Conservation (phyloP, 2,888 invertebrate species). For the Ptilodon capucinus region DNA sequence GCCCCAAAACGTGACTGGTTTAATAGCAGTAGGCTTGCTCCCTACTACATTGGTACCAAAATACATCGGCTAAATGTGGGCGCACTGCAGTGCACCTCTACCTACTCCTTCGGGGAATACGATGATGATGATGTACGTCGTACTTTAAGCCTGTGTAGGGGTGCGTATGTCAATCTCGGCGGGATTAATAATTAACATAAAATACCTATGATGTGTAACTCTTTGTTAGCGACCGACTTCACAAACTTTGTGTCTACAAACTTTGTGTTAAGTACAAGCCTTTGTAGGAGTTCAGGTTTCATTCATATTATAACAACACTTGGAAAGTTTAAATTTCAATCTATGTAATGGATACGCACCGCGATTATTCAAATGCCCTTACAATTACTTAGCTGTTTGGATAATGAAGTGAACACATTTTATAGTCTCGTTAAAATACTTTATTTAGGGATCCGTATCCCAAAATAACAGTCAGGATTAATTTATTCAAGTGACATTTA, state of each 20-base stretch:
- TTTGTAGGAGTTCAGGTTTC: slow-evolving; percentile 32
- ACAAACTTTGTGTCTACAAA: slow-evolving; percentile 35
- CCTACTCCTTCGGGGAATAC: too few relatives aligned
- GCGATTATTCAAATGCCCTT: slow-evolving; percentile 24
- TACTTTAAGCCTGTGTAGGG: too few relatives aligned
- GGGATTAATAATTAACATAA: slow-evolving; percentile 17
- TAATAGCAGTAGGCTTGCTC: too few relatives aligned
- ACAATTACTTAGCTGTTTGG: slow-evolving; percentile 5
- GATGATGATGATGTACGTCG: too few relatives aligned
- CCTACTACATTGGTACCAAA: too few relatives aligned
- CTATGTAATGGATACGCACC: slow-evolving; percentile 32
- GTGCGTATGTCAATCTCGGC: not conserved
- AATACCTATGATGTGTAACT: slow-evolving; percentile 16
- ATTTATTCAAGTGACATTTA: too few relatives aligned
- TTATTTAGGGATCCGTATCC: too few relatives aligned
- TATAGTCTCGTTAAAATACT: not conserved
- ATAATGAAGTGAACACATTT: slow-evolving; percentile 16
- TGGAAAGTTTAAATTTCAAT: slow-evolving; percentile 30
- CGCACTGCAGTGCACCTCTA: too few relatives aligned
- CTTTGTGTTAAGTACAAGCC: slow-evolving; percentile 30
- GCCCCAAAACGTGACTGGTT: too few relatives aligned
- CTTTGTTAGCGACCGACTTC: slow-evolving; percentile 21
- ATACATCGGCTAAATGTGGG: too few relatives aligned
- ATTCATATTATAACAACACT: slow-evolving; percentile 30
- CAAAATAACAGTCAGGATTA: too few relatives aligned